A percentile compares a stretch with the other conserved stretches of the same genome.
Evolutionary conservation across 2,113 vertebrate genomes (phyloP).

Genomic region (Smithornis capensis): DNA sequence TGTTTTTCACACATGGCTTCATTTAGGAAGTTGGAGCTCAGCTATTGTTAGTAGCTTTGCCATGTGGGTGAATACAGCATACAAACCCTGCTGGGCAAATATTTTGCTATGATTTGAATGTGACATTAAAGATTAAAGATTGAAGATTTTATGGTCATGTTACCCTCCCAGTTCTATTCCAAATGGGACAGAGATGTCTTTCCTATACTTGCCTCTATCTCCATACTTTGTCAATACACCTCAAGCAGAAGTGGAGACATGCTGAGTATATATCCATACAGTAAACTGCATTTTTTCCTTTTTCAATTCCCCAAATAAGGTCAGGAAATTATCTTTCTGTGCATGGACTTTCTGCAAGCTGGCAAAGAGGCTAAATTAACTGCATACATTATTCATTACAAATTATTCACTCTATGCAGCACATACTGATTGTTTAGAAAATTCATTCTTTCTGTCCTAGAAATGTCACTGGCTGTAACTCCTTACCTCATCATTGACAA

Average conservation of each 20-base stretch:
- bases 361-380: conserved; percentile 58
- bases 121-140: too few species aligned
- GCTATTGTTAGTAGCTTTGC: background rate
- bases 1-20: background rate
- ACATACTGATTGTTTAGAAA: conserved; percentile 62
- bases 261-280: background rate
- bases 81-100: background rate
- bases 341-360: conserved; percentile 50
- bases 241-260: background rate
- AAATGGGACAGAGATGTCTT: background rate
- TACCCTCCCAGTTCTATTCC: background rate
- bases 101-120: background rate
- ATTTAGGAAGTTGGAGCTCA: background rate
- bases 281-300: background rate
- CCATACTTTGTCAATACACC: background rate
- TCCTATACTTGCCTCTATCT: background rate
- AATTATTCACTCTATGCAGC: conserved; percentile 53
- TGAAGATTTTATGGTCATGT: background rate
- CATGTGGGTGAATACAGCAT: background rate
- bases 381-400: conserved; percentile 62
- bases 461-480: conserved; percentile 64
- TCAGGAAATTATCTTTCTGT: conserved; percentile 1
- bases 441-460: conserved; percentile 63
- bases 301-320: background rate
- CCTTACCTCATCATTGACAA: conserved; percentile 34